Evolutionary conservation across 2,113 vertebrate genomes (phyloP).

Genomic region (Uropsilus gracilis): DNA sequence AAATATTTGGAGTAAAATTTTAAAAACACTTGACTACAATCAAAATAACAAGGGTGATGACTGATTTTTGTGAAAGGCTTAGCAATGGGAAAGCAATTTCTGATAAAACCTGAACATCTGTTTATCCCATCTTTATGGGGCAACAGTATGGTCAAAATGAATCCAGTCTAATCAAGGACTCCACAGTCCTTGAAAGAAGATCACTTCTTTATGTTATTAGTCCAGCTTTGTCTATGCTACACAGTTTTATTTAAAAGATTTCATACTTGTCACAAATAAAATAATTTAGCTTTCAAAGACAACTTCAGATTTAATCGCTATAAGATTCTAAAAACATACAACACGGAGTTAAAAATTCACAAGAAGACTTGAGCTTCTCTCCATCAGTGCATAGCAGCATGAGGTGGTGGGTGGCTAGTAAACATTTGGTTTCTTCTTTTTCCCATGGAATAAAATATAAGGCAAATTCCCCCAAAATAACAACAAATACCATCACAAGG

Average conservation of each 20-base stretch:
- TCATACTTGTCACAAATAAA: conserved; percentile 42
- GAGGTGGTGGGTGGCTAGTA: not conserved
- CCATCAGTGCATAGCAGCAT: not conserved
- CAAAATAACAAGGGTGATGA: not conserved
- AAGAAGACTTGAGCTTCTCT: not conserved
- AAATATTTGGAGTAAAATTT: not conserved
- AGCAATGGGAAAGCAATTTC: conserved; percentile 8
- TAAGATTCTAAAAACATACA: not conserved
- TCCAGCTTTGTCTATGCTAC: conserved; percentile 65
- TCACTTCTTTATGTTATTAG: conserved; percentile 63
- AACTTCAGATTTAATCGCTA: conserved; percentile 67
- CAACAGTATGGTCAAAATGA: not conserved
- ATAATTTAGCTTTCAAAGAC: conserved; percentile 45
- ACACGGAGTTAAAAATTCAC: not conserved
- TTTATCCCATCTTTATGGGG: conserved; percentile 65
- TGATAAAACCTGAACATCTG: conserved; percentile 56
- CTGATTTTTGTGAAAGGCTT: not conserved
- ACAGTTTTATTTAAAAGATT: conserved; percentile 67
- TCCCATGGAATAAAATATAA: not conserved
- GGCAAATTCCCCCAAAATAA: not conserved
- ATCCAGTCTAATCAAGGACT: not conserved
- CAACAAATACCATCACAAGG: not conserved
- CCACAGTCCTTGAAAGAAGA: conserved; percentile 68
- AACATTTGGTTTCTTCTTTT: not conserved
- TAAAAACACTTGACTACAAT: not conserved